Conservation (phyloP, 1,140 invertebrate genomes). For the Drosophila fuyamai region DNA sequence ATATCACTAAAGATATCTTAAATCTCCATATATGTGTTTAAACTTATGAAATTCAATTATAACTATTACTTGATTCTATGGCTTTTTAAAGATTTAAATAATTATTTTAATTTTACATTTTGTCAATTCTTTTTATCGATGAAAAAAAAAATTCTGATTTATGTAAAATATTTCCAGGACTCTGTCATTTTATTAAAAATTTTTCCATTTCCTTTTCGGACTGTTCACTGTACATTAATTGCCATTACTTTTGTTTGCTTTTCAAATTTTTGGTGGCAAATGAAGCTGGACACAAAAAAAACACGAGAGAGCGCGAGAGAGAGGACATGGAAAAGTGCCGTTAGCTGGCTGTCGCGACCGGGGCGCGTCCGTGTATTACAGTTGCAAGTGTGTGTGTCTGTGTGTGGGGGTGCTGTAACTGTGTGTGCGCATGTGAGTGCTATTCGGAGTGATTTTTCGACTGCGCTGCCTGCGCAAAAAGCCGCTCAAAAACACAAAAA, state of each 20-base stretch:
- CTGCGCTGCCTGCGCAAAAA: constrained; percentile 58
- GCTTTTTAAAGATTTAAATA: too few relatives aligned
- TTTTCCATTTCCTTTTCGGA: neutral
- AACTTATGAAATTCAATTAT: too few relatives aligned
- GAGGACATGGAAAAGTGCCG: constrained; percentile 58
- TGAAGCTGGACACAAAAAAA: constrained; percentile 19
- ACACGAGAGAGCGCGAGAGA: constrained; percentile 37
- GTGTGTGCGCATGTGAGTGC: constrained; percentile 45
- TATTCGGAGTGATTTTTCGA: constrained; percentile 48
- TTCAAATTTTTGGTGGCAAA: constrained; percentile 47
- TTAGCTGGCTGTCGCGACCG: constrained; percentile 60
- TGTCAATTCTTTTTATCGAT: neutral
- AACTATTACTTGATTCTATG: too few relatives aligned
- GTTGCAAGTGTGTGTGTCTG: constrained; percentile 29
- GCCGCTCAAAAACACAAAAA: constrained; percentile 39
- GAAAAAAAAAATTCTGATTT: neutral
- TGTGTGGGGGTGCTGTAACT: constrained; percentile 17
- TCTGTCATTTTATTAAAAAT: neutral
- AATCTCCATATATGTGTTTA: too few relatives aligned
- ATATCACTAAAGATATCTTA: too few relatives aligned
- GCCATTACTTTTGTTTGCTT: constrained; percentile 34
- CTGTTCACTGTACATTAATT: constrained; percentile 36
- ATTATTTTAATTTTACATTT: too few relatives aligned
- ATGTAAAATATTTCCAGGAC: neutral
- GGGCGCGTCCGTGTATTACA: constrained; percentile 55